Conservation (phyloP, 2,888 invertebrate genomes). For the Calameuta filiformis region DNA sequence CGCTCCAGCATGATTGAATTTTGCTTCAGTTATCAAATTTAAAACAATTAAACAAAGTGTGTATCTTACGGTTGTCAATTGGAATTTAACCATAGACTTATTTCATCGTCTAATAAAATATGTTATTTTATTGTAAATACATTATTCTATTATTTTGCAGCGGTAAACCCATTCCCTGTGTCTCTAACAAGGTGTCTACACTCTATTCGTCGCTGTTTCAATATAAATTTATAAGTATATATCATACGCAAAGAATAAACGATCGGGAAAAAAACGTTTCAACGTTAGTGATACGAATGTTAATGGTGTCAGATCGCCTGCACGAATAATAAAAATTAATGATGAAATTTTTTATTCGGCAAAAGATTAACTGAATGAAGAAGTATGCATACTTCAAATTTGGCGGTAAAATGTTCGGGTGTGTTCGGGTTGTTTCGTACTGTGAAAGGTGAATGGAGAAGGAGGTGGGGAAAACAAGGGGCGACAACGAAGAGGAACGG, state of each 20-base stretch:
- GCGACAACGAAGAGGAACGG: slow-evolving; percentile 42
- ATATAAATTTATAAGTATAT: not conserved
- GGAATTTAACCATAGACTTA: slow-evolving; percentile 43
- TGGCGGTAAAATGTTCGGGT: slow-evolving; percentile 31
- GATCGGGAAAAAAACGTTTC: not conserved
- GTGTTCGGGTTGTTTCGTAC: slow-evolving; percentile 12
- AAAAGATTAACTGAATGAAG: not conserved
- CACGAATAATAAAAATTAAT: not conserved
- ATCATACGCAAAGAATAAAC: not conserved
- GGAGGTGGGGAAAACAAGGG: slow-evolving; percentile 17
- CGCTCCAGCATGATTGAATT: not conserved
- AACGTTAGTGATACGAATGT: not conserved
- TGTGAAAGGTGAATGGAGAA: slow-evolving; percentile 12
- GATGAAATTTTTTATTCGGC: not conserved
- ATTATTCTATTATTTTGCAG: slow-evolving; percentile 26
- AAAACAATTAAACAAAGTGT: not conserved
- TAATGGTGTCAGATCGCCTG: not conserved
- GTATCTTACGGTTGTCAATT: not conserved
- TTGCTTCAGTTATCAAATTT: not conserved
- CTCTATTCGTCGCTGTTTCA: not conserved
- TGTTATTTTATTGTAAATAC: slow-evolving; percentile 31
- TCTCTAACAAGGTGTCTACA: not conserved
- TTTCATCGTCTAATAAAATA: slow-evolving; percentile 32
- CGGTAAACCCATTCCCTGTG: not conserved
- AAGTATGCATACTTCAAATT: slow-evolving; percentile 24